Base-by-base conservation (phyloP, 2,797 vertebrate genomes). In the Fundulus diaphanus region DNA sequence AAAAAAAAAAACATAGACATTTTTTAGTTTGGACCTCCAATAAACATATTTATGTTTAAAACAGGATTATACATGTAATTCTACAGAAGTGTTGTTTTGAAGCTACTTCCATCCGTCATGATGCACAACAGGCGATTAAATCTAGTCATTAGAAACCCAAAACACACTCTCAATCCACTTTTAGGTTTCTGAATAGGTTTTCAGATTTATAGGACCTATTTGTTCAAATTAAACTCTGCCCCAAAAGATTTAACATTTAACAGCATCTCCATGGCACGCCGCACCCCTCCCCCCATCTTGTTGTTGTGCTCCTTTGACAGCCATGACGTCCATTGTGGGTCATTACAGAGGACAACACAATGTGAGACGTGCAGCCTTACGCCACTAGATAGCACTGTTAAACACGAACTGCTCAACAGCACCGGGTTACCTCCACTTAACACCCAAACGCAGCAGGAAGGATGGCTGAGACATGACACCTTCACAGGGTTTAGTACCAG, bases 351-450 rank as follows among this genome's bases (percentile, higher is more conserved):
- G 91, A 92, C 91, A 84, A 82, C 84, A 85, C 74, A 29, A 63
- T 52, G 67, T 70, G 70, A 86, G 78, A 84, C 73, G 73, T 92
- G 77, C 90, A 87, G 82, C 75, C 71, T 75, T 65, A 85, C 77
- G 68, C 93, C 93, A 92, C 91, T 93, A 93, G 93, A 91, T 92
- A 89, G 90, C 92, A 87, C 92, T 93, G 90, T 93, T n/a, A 81
- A 84, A 81, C 83, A 80, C 74, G 82, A 82, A 78, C 73, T 76
- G 80, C 87, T 90, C 71, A 75, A 77, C 70, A 73, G 86, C 82
- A 79, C 79, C 86, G 89, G 86, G 76, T 77, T 54, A 44, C 35
- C 66, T 44, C 54, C 63, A 48, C 52, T 42, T 56, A 56, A 59
- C 76, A 76, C 46, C 70, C 63, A 76, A 52, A 69, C 31, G 70